Conservation (phyloP, 2,888 invertebrate species). For the Esperia sulphurella region DNA sequence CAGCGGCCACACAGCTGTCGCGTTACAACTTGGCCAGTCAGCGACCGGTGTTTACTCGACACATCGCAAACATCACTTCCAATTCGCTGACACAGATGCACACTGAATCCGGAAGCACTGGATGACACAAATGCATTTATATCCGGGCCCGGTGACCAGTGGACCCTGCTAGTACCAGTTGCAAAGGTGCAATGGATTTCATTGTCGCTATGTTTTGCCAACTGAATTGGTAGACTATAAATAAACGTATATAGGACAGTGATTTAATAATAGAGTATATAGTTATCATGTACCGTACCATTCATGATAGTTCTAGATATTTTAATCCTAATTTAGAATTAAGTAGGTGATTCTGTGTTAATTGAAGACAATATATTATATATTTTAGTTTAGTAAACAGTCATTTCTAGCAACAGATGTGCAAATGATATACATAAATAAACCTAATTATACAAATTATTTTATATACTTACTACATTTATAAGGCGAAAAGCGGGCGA, state of each 20-base stretch:
- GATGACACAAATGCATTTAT: background rate
- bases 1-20: conserved; percentile 43
- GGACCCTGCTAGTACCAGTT: background rate
- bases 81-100: conserved; percentile 13
- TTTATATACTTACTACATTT: too few relatives aligned
- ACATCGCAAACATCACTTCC: conserved; percentile 33
- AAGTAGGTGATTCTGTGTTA: too few relatives aligned
- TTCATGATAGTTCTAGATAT: too few relatives aligned
- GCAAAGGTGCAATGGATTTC: conserved; percentile 10
- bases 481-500: too few relatives aligned
- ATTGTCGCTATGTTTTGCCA: conserved; percentile 23
- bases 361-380: too few relatives aligned
- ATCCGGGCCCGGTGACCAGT: conserved; percentile 1
- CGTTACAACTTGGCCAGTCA: conserved; percentile 38
- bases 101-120: conserved; percentile 6
- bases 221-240: conserved; percentile 20
- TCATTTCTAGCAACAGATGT: too few relatives aligned
- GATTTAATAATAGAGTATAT: conserved; percentile 7
- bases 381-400: too few relatives aligned
- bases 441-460: too few relatives aligned
- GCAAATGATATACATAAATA: too few relatives aligned
- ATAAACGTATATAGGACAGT: conserved; percentile 27
- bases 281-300: too few relatives aligned
- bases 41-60: conserved; percentile 33
- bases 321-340: too few relatives aligned